Base-by-base conservation (phyloP, 1,140 invertebrate species). In the Caenorhabditis briggsae region DNA sequence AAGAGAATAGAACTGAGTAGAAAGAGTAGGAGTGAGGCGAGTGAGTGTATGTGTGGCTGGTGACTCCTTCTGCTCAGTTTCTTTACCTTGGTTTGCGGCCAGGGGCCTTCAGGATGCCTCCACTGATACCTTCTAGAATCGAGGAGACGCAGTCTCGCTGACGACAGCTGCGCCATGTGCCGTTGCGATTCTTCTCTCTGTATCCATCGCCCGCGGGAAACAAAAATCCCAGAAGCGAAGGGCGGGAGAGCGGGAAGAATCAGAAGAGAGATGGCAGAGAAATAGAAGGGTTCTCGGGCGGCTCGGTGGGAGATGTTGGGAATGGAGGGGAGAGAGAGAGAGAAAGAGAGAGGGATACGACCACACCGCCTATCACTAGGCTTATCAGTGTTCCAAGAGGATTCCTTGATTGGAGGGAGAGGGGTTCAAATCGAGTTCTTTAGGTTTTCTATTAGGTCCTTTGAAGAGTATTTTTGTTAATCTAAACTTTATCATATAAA, bases 101-200 rank as follows among this genome's bases (percentile, higher is more conserved):
- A 53, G 9, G 56, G 33, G 11, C 41, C 64, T 58, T 58, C 56
- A n/a, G 18, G 6, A n/a, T 18, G 14, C 7, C 0, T n/a, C 18
- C 56, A 18, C 56, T 58, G 33, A 9, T 70, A 23, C 70, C n/a
- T 74, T 14, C 12, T 18, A 8, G n/a, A 48, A 74, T 33, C 33
- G 33, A 23, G 46, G 70, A 78, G 70, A 78, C 70, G 70, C 70
- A 78, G 70, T 12, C 43, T 50, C 18, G 23, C 70, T 50, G 70
- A 78, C 70, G 70, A 78, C 70, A 78, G 70, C 70, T 78, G 70
- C 70, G 70, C 70, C 70, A 78, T 78, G 70, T 78, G 70, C 70
- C 70, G 70, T 65, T 14, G 50, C 12, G 46, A 50, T 46, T 23
- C n/a, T 12, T 7, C 46, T 43, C 70, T 6, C 46, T 46, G 46